Percentiles rank a stretch among this genome's conserved stretches.
These are phyloP conservation scores for Physella acuta DNA, from an alignment of 1,140 invertebrate genomes.

Conservation along the genomic window DNA sequence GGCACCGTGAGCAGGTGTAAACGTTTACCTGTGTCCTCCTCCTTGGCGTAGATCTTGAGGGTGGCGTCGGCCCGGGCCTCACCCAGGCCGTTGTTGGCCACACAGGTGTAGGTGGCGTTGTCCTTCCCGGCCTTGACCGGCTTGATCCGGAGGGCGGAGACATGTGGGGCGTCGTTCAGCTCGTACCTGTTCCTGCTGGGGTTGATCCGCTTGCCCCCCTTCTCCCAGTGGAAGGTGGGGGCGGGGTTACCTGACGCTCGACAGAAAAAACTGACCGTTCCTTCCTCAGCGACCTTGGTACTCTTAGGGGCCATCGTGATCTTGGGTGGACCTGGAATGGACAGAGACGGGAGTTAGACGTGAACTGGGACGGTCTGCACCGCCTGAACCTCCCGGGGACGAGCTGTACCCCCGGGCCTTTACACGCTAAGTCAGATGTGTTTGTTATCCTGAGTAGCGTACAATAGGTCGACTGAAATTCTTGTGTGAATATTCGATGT, in stretches of 20 bases:
- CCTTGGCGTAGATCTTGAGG: constrained; percentile 73
- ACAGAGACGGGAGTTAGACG: too few species aligned
- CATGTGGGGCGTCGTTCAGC: constrained; percentile 65
- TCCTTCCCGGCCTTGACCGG: constrained; percentile 80
- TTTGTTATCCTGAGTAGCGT: too few species aligned
- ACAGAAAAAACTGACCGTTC: constrained; percentile 94
- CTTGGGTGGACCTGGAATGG: constrained; percentile 49
- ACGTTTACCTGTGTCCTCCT: constrained; percentile 15
- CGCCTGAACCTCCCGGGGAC: too few species aligned
- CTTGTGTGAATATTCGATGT: too few species aligned
- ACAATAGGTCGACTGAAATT: too few species aligned
- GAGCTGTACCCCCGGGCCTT: too few species aligned
- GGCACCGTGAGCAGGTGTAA: too few species aligned
- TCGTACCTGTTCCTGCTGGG: constrained; percentile 64
- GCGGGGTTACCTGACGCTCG: constrained; percentile 84
- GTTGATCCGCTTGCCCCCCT: constrained; percentile 76
- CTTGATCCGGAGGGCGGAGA: constrained; percentile 87
- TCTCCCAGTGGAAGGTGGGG: constrained; percentile 86
- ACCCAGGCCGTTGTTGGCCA: constrained; percentile 63
- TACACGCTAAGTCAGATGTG: too few species aligned
- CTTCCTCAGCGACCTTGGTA: constrained; percentile 74
- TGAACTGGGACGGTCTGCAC: too few species aligned
- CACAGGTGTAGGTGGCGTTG: constrained; percentile 69
- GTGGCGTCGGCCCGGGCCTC: constrained; percentile 86
- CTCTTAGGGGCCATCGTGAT: constrained; percentile 49